Base-by-base conservation (phyloP, 2,888 invertebrate genomes). In the Cactoblastis cactorum region DNA sequence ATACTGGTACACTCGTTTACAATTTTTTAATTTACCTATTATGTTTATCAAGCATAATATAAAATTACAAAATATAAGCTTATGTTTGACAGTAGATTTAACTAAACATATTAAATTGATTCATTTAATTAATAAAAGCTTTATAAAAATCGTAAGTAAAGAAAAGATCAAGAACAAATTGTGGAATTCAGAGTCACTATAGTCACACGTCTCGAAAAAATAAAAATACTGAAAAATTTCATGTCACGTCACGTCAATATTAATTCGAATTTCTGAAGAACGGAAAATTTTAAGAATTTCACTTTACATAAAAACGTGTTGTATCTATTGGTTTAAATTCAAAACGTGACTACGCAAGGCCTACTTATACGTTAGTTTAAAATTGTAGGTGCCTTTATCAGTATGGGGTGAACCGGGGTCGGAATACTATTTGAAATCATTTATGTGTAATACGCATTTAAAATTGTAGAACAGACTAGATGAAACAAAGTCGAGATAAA, bases 271-370 rank as follows among this genome's bases (percentile, higher is more conserved):
- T 46, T 46, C 45, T 46, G 34, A 34, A n/a, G 34, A 34, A 32
- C 11, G 49, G 39, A 49, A 49, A 49, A 39, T 14, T 49, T 49
- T 32, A 38, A 49, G 39, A 18, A 12, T 6, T 28, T 6, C 49
- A 15, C 14, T 49, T 49, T 41, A 49, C 41, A 49, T 41, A 41
- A 49, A 48, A 49, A 49, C 41, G 49, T 49, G 49, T 49, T 11
- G 33, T 38, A 49, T 49, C 41, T 41, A 22, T 15, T 12, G 17
- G 17, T 41, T 39, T 28, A 28, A 41, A 49, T 49, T 49, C 49
- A 49, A 41, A 33, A 49, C 49, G 49, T 49, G 49, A 49, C 49
- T 22, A 32, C 41, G 39, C 33, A 49, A 41, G 49, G 49, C 9
- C 33, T 43, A 19, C 22, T 49, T 49, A 49, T 49, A 18, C 49